Percentiles rank a stretch among this genome's conserved stretches.
phyloP scores from a whole-genome alignment of 2,113 vertebrate genomes.

The Casuarius casuarius region DNA sequence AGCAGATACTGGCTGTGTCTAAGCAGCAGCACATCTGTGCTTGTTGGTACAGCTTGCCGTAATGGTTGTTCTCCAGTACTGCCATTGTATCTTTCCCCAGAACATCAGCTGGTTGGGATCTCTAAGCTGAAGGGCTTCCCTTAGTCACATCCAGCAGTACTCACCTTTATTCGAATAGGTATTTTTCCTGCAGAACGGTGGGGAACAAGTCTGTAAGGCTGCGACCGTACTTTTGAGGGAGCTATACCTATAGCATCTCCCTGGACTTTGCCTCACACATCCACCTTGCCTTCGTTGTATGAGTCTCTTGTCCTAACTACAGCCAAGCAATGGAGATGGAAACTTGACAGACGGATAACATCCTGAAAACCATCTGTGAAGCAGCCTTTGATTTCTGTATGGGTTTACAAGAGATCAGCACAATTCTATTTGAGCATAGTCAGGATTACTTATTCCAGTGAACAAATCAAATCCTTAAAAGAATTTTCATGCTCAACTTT shows the following conservation, averaged over 20 bases:
- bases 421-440: background rate
- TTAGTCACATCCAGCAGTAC: background rate
- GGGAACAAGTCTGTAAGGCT: background rate
- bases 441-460: background rate
- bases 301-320: background rate
- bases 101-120: background rate
- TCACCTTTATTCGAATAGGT: background rate
- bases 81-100: background rate
- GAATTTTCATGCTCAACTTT: background rate
- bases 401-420: background rate
- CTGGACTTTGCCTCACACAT: background rate
- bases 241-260: background rate
- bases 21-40: background rate
- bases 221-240: background rate
- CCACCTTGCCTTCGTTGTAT: background rate
- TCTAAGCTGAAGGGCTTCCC: background rate
- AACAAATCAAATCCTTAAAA: slow-evolving; percentile 8
- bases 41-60: background rate
- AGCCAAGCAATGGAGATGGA: background rate
- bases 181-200: background rate
- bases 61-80: background rate
- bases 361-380: slow-evolving; percentile 1
- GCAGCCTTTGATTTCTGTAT: background rate
- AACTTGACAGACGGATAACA: background rate
- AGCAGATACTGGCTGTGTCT: background rate